Conservation (phyloP, 2,113 vertebrate species). For the Asarcornis scutulata region DNA sequence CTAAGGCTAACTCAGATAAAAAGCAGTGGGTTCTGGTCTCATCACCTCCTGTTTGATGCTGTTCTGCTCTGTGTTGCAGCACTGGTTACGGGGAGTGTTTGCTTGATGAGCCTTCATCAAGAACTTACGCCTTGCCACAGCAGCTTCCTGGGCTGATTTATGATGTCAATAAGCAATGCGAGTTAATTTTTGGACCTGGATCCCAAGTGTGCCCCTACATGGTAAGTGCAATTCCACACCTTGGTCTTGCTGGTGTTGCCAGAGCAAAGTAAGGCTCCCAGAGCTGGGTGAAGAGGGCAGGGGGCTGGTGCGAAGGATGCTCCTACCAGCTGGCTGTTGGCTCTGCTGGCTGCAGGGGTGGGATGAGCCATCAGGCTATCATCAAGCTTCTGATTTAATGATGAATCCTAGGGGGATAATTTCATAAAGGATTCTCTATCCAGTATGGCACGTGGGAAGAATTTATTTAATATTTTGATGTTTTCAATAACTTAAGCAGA, state of each 20-base stretch:
- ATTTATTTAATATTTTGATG: constrained; percentile 10
- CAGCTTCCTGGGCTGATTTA: constrained; percentile 93
- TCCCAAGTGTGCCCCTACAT: constrained; percentile 98
- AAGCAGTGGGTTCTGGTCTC: neutral
- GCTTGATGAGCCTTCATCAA: constrained; percentile 92
- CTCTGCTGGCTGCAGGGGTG: neutral
- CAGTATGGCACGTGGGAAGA: neutral
- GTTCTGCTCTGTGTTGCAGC: constrained; percentile 85
- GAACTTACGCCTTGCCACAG: constrained; percentile 88
- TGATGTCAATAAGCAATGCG: constrained; percentile 97
- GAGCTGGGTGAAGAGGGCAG: neutral
- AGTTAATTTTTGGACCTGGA: constrained; percentile 97
- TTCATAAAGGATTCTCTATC: neutral
- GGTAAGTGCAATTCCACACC: constrained; percentile 82
- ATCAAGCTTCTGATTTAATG: neutral
- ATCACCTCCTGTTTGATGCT: neutral
- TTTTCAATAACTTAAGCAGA: constrained; percentile 77
- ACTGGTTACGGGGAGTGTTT: constrained; percentile 98
- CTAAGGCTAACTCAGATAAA: neutral
- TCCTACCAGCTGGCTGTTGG: neutral
- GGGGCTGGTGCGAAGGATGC: neutral
- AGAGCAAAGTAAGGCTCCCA: neutral
- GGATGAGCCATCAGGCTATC: neutral
- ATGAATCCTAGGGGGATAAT: neutral
- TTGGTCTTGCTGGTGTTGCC: constrained; percentile 20